A percentile compares a stretch with the other conserved stretches of the same genome.
These are phyloP conservation scores for Blastomussa wellsi DNA, from an alignment of 92 coral and sea anemone genomes.

Conservation along the genomic window DNA sequence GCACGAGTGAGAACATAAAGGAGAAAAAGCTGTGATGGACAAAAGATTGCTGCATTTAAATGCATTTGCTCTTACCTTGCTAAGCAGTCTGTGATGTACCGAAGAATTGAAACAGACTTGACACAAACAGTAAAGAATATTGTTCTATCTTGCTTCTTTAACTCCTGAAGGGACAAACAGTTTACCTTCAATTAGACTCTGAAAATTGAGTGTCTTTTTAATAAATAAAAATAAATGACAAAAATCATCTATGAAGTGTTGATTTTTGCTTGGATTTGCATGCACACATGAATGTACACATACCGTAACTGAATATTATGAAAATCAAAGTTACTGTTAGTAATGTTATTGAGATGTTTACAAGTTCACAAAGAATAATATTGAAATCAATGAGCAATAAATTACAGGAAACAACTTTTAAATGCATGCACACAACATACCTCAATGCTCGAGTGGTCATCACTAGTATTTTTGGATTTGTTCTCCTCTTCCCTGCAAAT, in stretches of 20 bases:
- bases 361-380: no score
- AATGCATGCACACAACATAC: neutral
- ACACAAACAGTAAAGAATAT: slow-evolving; percentile 84
- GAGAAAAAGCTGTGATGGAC: neutral
- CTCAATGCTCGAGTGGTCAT: slow-evolving; percentile 52
- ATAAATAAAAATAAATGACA: neutral
- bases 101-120: slow-evolving; percentile 87
- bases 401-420: no score
- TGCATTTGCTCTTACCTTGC: slow-evolving; percentile 53
- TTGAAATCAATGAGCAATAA: no score
- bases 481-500: slow-evolving; percentile 68
- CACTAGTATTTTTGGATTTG: slow-evolving; percentile 3
- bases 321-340: no score
- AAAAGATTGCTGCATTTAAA: no score
- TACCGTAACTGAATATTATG: no score
- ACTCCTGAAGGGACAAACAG: slow-evolving; percentile 53
- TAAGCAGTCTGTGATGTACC: slow-evolving; percentile 86
- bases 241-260: no score
- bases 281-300: no score
- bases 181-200: neutral
- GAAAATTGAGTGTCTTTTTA: neutral
- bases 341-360: no score
- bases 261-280: no score
- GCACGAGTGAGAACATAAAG: no score
- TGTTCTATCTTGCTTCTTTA: slow-evolving; percentile 73